Evolutionary conservation across 1,140 invertebrate genomes (phyloP).

Genomic region (Brachystomella parvula): DNA sequence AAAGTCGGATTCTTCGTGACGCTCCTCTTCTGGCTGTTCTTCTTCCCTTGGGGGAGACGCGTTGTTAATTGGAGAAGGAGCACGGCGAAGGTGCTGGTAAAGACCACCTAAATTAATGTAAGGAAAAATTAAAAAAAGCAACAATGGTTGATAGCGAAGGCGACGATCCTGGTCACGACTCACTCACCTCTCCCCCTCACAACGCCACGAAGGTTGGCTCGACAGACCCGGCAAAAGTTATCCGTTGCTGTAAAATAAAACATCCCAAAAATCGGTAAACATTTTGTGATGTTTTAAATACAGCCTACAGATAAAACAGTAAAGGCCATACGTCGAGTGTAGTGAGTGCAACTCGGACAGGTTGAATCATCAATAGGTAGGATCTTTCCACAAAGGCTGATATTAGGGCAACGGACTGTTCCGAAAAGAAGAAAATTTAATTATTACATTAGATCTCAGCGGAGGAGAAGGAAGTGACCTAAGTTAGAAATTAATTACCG

Average conservation of each 20-base stretch:
- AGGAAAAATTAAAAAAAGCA: background rate
- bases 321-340: slow-evolving; percentile 25
- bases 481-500: slow-evolving; percentile 18
- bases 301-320: background rate
- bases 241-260: slow-evolving; percentile 24
- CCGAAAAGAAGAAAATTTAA: background rate
- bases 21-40: background rate
- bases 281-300: background rate
- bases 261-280: background rate
- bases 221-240: slow-evolving; percentile 35
- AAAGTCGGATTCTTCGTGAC: background rate
- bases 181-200: slow-evolving; percentile 27
- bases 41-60: slow-evolving; percentile 22
- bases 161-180: background rate
- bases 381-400: slow-evolving; percentile 30
- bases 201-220: slow-evolving; percentile 28
- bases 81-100: slow-evolving; percentile 32
- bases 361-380: slow-evolving; percentile 26
- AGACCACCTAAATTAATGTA: slow-evolving; percentile 21
- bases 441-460: background rate
- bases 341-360: slow-evolving; percentile 35
- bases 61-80: slow-evolving; percentile 30
- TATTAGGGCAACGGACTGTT: slow-evolving; percentile 33
- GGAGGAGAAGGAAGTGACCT: background rate
- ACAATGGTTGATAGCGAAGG: background rate